A percentile compares a stretch with the other conserved stretches of the same genome.
These are phyloP conservation scores for Pantala flavescens DNA, from an alignment of 1,140 invertebrate species.

Conservation along the genomic window DNA sequence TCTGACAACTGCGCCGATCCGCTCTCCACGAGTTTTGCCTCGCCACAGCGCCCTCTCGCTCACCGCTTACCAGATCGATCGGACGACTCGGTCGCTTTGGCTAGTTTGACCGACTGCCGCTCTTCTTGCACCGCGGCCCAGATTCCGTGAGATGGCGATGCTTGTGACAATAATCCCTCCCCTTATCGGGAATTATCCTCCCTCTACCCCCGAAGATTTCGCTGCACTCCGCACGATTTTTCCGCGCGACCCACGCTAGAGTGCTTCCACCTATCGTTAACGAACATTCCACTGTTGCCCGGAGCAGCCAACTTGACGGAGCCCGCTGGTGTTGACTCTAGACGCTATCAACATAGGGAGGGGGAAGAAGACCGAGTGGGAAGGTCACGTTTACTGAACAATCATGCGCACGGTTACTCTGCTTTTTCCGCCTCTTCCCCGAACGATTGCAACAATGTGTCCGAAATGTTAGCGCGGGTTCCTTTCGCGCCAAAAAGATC, in stretches of 20 bases:
- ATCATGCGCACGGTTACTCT: no score
- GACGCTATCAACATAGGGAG: neutral
- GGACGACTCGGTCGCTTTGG: neutral
- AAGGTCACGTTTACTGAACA: neutral
- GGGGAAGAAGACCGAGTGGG: neutral
- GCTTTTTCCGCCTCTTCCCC: no score
- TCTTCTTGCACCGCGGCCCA: neutral
- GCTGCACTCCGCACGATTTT: no score
- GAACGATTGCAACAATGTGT: no score
- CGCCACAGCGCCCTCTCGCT: neutral
- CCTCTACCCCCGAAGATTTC: no score
- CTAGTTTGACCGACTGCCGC: neutral
- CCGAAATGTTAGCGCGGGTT: no score
- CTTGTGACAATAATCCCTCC: neutral
- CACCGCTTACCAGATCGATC: neutral
- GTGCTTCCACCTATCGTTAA: constrained; percentile 6
- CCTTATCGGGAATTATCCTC: no score
- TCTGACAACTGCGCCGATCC: neutral
- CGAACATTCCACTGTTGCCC: neutral
- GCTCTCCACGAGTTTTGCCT: neutral
- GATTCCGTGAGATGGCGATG: neutral
- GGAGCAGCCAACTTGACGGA: neutral
- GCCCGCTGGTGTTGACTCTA: neutral
- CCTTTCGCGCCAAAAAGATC: no score
- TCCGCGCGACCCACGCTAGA: neutral